Percentiles rank a stretch among this genome's conserved stretches.
Evolutionary conservation across 1,140 invertebrate species (phyloP).

Genomic region (Zophobas atratus): DNA sequence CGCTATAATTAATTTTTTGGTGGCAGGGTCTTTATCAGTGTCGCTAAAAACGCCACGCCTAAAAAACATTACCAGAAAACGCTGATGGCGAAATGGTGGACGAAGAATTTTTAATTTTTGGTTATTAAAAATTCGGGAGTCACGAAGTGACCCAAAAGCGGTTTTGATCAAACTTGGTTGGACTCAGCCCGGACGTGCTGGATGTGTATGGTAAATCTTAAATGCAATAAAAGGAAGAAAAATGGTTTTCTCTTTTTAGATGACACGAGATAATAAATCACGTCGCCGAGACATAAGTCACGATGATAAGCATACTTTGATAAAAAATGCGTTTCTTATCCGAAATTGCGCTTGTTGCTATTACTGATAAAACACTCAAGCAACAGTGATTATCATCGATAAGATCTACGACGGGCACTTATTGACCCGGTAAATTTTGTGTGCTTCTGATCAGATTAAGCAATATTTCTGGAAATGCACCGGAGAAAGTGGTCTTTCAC

Average conservation of each 20-base stretch:
- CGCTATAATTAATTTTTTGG: slow-evolving; percentile 7
- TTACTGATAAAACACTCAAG: no score
- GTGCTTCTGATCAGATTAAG: slow-evolving; percentile 12
- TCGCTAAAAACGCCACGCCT: background rate
- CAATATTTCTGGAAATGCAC: slow-evolving; percentile 19
- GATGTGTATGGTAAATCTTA: slow-evolving; percentile 12
- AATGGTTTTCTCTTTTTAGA: slow-evolving; percentile 16
- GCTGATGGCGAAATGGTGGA: background rate
- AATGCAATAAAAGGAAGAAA: slow-evolving; percentile 15
- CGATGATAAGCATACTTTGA: background rate
- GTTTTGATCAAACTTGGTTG: background rate
- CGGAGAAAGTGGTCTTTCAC: slow-evolving; percentile 22
- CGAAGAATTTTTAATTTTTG: no score
- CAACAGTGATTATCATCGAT: no score
- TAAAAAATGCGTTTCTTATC: background rate
- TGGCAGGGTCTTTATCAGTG: background rate
- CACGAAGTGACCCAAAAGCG: background rate
- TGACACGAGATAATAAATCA: slow-evolving; percentile 25
- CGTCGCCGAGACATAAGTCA: slow-evolving; percentile 19
- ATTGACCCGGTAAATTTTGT: background rate
- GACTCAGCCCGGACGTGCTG: background rate
- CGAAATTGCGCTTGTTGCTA: no score
- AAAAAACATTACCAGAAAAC: background rate
- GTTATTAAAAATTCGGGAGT: background rate
- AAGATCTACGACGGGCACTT: background rate